These are phyloP conservation scores for Clavelina lepadiformis DNA, from an alignment of 23 tunicate species.

Conservation along the genomic window DNA sequence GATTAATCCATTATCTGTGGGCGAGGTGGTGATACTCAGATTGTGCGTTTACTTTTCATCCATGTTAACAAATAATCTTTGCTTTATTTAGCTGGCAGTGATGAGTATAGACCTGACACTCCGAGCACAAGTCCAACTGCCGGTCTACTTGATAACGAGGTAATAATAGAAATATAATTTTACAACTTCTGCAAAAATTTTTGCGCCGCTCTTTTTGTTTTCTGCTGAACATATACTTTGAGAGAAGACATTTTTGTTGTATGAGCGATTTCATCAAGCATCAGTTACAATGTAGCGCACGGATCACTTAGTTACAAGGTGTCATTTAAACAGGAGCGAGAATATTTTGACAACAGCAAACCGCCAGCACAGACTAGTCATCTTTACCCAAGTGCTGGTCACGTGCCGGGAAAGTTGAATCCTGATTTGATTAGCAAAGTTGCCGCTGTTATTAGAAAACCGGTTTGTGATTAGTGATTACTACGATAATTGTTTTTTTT, in stretches of 20 bases:
- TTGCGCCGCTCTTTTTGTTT: not conserved
- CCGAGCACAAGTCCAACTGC: conserved; percentile 90
- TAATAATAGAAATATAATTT: conserved; percentile 12
- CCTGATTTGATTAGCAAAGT: conserved; percentile 64
- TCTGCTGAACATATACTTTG: too few species aligned
- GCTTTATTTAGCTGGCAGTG: conserved; percentile 38
- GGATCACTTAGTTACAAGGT: too few species aligned
- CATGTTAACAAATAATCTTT: not conserved
- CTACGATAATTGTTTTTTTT: too few species aligned
- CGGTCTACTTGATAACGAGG: conserved; percentile 86
- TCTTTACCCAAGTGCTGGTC: conserved; percentile 19
- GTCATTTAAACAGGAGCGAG: too few species aligned
- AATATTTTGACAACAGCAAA: too few species aligned
- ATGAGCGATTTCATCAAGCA: too few species aligned
- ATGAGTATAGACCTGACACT: conserved; percentile 52
- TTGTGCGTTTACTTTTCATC: not conserved
- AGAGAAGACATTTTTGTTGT: too few species aligned
- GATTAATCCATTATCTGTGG: not conserved
- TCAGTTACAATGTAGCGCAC: too few species aligned
- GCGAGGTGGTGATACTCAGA: not conserved
- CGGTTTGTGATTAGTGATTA: too few species aligned
- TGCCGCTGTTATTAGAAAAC: conserved; percentile 48
- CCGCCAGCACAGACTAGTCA: conserved; percentile 19
- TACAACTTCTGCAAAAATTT: not conserved
- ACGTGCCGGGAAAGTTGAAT: conserved; percentile 69